Conservation (phyloP, 1,140 invertebrate species). For the Eurosta solidaginis region DNA sequence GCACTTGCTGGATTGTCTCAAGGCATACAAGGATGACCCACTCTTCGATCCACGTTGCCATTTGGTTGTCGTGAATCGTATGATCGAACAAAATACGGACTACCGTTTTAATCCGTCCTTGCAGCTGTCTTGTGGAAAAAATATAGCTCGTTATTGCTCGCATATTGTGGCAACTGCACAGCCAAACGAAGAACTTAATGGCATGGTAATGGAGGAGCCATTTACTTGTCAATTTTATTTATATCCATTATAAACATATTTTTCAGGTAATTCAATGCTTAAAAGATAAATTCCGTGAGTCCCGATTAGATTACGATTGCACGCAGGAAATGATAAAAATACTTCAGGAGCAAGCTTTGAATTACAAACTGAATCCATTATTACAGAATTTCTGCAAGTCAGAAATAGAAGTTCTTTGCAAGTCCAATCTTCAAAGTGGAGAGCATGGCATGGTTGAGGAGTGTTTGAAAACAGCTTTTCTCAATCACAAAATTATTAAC, state of each 20-base stretch:
- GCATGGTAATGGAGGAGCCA: constrained; percentile 59
- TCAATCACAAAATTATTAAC: constrained; percentile 72
- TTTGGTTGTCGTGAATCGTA: constrained; percentile 81
- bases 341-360: constrained; percentile 82
- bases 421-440: constrained; percentile 62
- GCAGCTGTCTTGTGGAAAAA: constrained; percentile 75
- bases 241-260: neutral
- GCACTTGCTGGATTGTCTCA: constrained; percentile 74
- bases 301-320: constrained; percentile 74
- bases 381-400: constrained; percentile 76
- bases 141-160: constrained; percentile 74
- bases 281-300: constrained; percentile 76
- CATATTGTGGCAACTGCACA: constrained; percentile 54
- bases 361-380: constrained; percentile 85
- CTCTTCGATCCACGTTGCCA: constrained; percentile 87
- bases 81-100: constrained; percentile 92
- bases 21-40: constrained; percentile 76
- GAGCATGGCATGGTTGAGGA: constrained; percentile 74
- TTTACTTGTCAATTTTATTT: neutral
- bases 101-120: constrained; percentile 89
- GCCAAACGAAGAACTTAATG: constrained; percentile 67
- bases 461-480: constrained; percentile 84
- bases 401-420: constrained; percentile 70
- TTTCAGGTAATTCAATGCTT: constrained; percentile 69
- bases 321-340: constrained; percentile 80